These are phyloP conservation scores for Terebella lapidaria DNA, from an alignment of 2,888 invertebrate genomes.

Conservation along the genomic window DNA sequence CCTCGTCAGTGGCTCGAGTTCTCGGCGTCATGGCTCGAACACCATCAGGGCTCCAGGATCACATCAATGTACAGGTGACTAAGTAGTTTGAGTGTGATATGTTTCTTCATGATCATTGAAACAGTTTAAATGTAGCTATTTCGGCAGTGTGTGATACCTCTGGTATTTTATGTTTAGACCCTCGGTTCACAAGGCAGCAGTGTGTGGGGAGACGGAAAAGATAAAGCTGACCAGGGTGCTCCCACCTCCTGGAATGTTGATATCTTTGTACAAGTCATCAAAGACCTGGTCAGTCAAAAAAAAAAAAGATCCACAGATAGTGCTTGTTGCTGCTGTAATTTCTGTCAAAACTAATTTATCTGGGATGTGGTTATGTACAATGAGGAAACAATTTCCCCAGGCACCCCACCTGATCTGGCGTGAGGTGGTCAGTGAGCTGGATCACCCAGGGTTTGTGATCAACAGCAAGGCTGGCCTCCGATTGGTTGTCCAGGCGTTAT, in stretches of 20 bases:
- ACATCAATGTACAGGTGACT: conserved; percentile 30
- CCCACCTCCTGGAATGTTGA: conserved; percentile 84
- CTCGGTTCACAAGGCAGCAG: background rate
- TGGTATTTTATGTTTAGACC: background rate
- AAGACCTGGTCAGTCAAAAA: conserved; percentile 69
- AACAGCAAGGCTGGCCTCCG: conserved; percentile 72
- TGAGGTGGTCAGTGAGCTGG: conserved; percentile 84
- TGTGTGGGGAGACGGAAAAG: conserved; percentile 42
- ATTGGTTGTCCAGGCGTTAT: conserved; percentile 75
- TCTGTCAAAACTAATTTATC: no score
- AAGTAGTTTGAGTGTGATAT: background rate
- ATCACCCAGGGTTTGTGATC: conserved; percentile 75
- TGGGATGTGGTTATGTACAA: no score
- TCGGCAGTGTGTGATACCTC: no score
- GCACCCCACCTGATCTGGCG: conserved; percentile 71
- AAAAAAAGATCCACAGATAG: no score
- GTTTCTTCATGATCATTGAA: no score
- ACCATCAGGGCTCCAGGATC: conserved; percentile 69
- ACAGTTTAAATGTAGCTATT: no score
- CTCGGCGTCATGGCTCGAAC: conserved; percentile 57
- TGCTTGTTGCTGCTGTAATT: no score
- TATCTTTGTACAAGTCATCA: conserved; percentile 84
- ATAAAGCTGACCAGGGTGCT: conserved; percentile 41
- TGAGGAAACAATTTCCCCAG: conserved; percentile 31
- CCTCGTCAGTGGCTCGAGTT: conserved; percentile 73